phyloP scores from a whole-genome alignment of 2,888 invertebrate genomes.

The Chrysodeixis includens region DNA sequence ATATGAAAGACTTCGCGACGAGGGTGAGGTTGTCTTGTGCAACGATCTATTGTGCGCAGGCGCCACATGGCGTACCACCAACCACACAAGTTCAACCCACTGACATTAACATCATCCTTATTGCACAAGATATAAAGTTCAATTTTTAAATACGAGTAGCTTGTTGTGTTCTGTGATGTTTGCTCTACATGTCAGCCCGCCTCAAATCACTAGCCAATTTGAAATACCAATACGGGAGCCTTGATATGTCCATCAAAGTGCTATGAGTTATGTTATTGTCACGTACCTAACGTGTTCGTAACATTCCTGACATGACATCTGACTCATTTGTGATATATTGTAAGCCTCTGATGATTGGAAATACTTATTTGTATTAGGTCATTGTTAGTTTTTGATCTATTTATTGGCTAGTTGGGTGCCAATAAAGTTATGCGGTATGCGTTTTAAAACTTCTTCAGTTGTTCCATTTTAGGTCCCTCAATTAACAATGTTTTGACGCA shows the following conservation, averaged over 20 bases:
- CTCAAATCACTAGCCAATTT: constrained; percentile 32
- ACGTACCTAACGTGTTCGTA: constrained; percentile 57
- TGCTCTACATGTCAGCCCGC: background rate
- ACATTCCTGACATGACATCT: constrained; percentile 56
- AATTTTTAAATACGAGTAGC: background rate
- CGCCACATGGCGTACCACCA: constrained; percentile 46
- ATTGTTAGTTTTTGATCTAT: constrained; percentile 12
- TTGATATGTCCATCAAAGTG: constrained; percentile 77
- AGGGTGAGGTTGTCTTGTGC: constrained; percentile 63
- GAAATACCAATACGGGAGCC: constrained; percentile 64
- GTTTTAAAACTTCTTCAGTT: too few relatives aligned
- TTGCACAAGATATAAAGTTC: background rate
- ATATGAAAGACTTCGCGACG: constrained; percentile 55
- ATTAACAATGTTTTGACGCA: too few relatives aligned
- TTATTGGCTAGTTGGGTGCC: too few relatives aligned
- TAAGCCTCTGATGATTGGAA: constrained; percentile 22
- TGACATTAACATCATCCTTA: constrained; percentile 11
- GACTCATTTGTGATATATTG: constrained; percentile 32
- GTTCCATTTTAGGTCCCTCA: too few relatives aligned
- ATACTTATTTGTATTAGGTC: constrained; percentile 38
- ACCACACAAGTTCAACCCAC: constrained; percentile 34
- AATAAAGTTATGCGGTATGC: too few relatives aligned
- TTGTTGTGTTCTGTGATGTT: background rate
- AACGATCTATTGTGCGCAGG: constrained; percentile 69
- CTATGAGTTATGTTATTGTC: constrained; percentile 69